A percentile compares a stretch with the other conserved stretches of the same genome.
These are phyloP conservation scores for Drosophila pegasa DNA, from an alignment of 2,888 invertebrate species.

Conservation along the genomic window DNA sequence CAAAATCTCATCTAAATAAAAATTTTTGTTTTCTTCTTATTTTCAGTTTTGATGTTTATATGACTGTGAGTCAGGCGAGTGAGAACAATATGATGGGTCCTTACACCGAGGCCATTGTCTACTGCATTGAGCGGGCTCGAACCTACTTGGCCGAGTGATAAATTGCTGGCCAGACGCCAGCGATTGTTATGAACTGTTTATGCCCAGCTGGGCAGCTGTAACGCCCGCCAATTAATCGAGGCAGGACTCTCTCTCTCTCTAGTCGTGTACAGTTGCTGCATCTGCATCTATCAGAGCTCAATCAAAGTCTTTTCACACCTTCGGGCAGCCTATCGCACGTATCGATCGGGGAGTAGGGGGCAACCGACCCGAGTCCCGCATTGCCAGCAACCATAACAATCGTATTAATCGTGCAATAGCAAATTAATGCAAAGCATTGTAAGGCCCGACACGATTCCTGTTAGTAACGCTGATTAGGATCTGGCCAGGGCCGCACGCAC, in stretches of 20 bases:
- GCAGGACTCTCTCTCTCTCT: not conserved
- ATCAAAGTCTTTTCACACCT: slow-evolving; percentile 75
- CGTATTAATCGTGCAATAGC: slow-evolving; percentile 66
- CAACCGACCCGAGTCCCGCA: slow-evolving; percentile 46
- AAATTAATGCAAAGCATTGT: slow-evolving; percentile 75
- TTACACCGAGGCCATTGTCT: slow-evolving; percentile 32
- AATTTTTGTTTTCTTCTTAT: slow-evolving; percentile 11
- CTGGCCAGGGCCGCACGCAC: slow-evolving; percentile 71
- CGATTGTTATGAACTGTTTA: slow-evolving; percentile 76
- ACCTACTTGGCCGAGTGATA: slow-evolving; percentile 74
- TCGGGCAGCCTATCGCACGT: slow-evolving; percentile 55
- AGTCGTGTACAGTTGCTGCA: slow-evolving; percentile 47
- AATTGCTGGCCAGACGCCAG: slow-evolving; percentile 61
- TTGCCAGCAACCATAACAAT: slow-evolving; percentile 56
- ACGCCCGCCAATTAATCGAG: slow-evolving; percentile 62
- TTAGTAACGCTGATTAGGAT: slow-evolving; percentile 78
- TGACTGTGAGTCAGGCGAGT: slow-evolving; percentile 41
- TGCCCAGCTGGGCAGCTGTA: slow-evolving; percentile 56
- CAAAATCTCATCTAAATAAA: slow-evolving; percentile 70
- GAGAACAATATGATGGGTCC: slow-evolving; percentile 40
- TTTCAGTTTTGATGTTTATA: slow-evolving; percentile 49
- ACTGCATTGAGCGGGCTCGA: slow-evolving; percentile 10
- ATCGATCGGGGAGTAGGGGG: slow-evolving; percentile 61
- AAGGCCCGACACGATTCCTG: slow-evolving; percentile 74
- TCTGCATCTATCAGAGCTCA: slow-evolving; percentile 48